phyloP scores from a whole-genome alignment of 1,140 invertebrate species.

The Cotesia typhae region DNA sequence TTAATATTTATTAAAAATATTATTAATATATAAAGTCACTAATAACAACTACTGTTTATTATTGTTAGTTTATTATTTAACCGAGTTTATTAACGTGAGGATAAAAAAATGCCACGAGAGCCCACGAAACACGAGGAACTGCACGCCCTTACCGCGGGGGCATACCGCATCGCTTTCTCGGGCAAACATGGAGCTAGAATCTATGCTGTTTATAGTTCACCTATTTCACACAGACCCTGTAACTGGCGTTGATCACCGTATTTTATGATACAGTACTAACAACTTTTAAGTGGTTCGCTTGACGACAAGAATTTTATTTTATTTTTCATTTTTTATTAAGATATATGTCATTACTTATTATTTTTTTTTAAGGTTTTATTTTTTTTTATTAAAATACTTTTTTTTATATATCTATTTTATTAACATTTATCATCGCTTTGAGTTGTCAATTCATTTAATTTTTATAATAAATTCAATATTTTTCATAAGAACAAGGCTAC shows the following conservation, averaged over 20 bases:
- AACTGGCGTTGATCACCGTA: constrained; percentile 37
- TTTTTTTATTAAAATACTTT: neutral
- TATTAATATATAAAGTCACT: no score
- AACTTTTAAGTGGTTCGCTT: constrained; percentile 36
- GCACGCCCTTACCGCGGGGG: constrained; percentile 58
- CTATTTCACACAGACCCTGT: constrained; percentile 39
- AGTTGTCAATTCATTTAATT: no score
- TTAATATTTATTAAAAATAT: no score
- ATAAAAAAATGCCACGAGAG: constrained; percentile 45
- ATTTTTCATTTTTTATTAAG: neutral
- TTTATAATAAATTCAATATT: no score
- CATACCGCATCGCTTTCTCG: constrained; percentile 60
- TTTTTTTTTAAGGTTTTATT: neutral
- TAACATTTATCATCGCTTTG: no score
- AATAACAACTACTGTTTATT: neutral
- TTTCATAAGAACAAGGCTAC: no score
- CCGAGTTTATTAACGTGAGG: neutral
- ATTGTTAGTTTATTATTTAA: neutral
- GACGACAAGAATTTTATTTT: constrained; percentile 38
- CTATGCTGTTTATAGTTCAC: constrained; percentile 50
- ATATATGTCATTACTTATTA: neutral
- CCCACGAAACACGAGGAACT: constrained; percentile 51
- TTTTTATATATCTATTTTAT: no score
- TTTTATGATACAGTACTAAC: constrained; percentile 21
- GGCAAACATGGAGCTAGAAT: constrained; percentile 57